These are phyloP conservation scores for Chrysolina haemoptera DNA, from an alignment of 2,888 invertebrate species.

Conservation along the genomic window DNA sequence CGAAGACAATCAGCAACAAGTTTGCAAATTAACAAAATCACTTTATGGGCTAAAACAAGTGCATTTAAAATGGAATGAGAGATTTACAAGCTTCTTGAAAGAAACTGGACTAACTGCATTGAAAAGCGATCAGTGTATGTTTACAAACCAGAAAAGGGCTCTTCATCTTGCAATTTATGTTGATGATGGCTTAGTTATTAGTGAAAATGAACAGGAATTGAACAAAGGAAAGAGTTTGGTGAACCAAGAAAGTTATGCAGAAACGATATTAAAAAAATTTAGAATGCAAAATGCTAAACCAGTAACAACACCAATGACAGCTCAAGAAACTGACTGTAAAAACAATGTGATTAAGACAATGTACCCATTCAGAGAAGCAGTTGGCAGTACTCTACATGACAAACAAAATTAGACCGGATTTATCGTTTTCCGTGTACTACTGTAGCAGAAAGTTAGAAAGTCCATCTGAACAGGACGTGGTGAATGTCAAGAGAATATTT, in stretches of 20 bases:
- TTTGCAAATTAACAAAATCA: slow-evolving; percentile 33
- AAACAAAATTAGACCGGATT: slow-evolving; percentile 8
- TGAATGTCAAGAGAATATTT: too few species aligned
- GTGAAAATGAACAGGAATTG: too few species aligned
- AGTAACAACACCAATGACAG: slow-evolving; percentile 9
- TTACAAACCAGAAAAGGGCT: slow-evolving; percentile 25
- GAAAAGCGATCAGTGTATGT: slow-evolving; percentile 7
- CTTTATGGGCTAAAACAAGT: slow-evolving; percentile 41
- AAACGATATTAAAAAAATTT: background rate
- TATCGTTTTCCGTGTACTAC: slow-evolving; percentile 27
- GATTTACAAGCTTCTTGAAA: slow-evolving; percentile 2
- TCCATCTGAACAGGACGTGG: slow-evolving; percentile 40
- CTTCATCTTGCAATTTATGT: slow-evolving; percentile 36
- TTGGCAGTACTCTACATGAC: slow-evolving; percentile 19
- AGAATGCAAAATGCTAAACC: slow-evolving; percentile 12
- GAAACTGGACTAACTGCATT: slow-evolving; percentile 6
- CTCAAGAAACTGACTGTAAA: slow-evolving; percentile 10
- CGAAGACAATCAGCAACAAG: slow-evolving; percentile 17
- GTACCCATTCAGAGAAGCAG: background rate
- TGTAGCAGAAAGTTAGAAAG: slow-evolving; percentile 47
- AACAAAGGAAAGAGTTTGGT: background rate
- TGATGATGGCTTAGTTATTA: slow-evolving; percentile 37
- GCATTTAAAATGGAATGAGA: slow-evolving; percentile 26
- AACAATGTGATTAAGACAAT: background rate
- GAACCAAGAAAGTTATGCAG: background rate